phyloP scores from a whole-genome alignment of 2,113 vertebrate genomes.

The Neopipo cinnamomea region DNA sequence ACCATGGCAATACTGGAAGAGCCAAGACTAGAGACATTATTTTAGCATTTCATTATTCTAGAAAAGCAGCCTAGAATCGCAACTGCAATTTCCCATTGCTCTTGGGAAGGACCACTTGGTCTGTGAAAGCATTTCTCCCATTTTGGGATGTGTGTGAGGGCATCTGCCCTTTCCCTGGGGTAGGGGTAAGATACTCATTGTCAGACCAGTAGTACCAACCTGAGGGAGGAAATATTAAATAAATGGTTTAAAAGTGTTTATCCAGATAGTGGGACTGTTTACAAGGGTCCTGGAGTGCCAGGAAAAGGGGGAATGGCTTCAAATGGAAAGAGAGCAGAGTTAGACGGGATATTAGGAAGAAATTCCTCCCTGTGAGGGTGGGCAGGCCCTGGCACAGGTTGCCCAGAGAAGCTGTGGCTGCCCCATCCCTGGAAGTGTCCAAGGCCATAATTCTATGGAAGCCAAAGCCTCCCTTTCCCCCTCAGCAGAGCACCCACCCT shows the following conservation, averaged over 20 bases:
- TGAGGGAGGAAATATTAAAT: background rate
- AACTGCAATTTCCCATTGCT: background rate
- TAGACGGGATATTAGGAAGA: background rate
- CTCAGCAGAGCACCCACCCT: background rate
- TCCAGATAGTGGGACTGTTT: accelerated
- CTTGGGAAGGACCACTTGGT: background rate
- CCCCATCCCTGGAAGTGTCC: background rate
- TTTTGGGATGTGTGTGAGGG: accelerated
- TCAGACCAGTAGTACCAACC: accelerated
- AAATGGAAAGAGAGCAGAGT: background rate
- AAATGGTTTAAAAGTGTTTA: accelerated
- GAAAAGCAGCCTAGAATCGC: background rate
- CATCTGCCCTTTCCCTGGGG: background rate
- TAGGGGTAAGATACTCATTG: no score
- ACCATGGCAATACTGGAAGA: background rate
- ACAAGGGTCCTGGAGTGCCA: accelerated
- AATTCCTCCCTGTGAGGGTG: background rate
- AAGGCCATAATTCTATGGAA: background rate
- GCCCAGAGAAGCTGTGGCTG: background rate
- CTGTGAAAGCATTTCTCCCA: background rate
- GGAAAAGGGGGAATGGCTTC: background rate
- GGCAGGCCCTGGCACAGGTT: background rate
- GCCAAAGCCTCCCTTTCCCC: background rate
- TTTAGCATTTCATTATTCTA: background rate
- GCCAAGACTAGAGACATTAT: background rate